Evolutionary conservation across 1,140 invertebrate species (phyloP), one percentile per base, ranked within the genome.

Genomic region (Bombus sylvicola): DNA sequence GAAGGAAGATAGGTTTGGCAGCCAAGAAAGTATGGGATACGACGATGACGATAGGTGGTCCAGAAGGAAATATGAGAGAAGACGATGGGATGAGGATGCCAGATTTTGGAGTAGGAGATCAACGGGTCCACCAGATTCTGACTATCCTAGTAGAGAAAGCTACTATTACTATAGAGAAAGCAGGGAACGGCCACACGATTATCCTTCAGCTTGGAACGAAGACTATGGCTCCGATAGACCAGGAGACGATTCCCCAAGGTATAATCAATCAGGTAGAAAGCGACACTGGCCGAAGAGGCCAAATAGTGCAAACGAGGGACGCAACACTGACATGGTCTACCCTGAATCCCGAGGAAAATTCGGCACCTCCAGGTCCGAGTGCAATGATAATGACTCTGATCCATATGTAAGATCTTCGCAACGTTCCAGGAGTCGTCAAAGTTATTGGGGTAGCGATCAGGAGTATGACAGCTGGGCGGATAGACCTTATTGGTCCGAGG

Each of bases 221-320:
- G 92, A 92, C 88, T 93, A 94, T 64, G 90, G 87, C 39, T 90
- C 92, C 0, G 93, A 94, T n/a, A 83, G 88, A 39, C 87, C 93
- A 0, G 84, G 83, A 2, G 93, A 95, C 73, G 94, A 95, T 43
- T 93, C 93, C 3, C 92, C 93, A 4, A 88, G 85, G 31, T 91
- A 87, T 91, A 95, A 86, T 95, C 96, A 89, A 39, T 94, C 53
- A 0, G 89, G 95, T 18, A 94, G 96, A 8, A 96, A 96, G 57
- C 94, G 96, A 84, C 96, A 96, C 85, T 96, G 96, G 89, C 96
- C 96, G 81, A 96, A 97, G 87, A 94, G 97, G 84, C 97, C 97
- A 0, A 96, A 96, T 66, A 97, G 96, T 91, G 96, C 96, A 1
- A 95, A 94, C 77, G 94, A 95, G 31, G 94, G 93, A 25, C 91